A percentile compares a stretch with the other conserved stretches of the same genome.
phyloP scores from a whole-genome alignment of 1,140 invertebrate genomes.

The Drosophila ficusphila region DNA sequence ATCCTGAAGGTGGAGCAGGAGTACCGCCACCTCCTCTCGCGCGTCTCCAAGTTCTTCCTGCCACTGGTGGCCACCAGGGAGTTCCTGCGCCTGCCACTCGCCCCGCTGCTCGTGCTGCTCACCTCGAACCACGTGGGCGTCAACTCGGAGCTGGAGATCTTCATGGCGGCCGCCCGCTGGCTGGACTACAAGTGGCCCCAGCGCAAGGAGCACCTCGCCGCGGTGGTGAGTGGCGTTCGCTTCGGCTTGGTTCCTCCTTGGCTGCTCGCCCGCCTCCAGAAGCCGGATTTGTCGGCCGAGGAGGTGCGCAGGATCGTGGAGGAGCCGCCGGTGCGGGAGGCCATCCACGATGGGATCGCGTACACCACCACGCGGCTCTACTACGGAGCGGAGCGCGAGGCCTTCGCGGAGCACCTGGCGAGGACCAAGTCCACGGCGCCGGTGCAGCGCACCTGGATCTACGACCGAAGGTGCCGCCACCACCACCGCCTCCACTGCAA shows the following conservation, averaged over 20 bases:
- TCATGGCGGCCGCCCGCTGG: constrained; percentile 63
- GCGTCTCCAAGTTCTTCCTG: constrained; percentile 48
- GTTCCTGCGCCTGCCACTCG: constrained; percentile 38
- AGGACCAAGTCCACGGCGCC: constrained; percentile 23
- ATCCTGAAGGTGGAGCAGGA: constrained; percentile 27
- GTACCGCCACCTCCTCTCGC: constrained; percentile 7
- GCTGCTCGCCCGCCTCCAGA: constrained; percentile 40
- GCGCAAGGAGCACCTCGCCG: constrained; percentile 1
- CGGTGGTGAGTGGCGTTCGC: constrained; percentile 26
- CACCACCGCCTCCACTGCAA: constrained; percentile 63
- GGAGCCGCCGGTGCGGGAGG: constrained; percentile 28
- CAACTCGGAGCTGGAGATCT: constrained; percentile 57
- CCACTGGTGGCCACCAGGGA: constrained; percentile 53
- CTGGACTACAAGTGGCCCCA: constrained; percentile 52
- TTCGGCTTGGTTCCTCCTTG: constrained; percentile 58
- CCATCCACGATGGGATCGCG: constrained; percentile 56
- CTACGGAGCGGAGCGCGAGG: constrained; percentile 46
- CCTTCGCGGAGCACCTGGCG: constrained; percentile 29
- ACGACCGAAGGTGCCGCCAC: constrained; percentile 46
- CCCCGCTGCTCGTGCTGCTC: constrained; percentile 28
- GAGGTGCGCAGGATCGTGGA: constrained; percentile 26
- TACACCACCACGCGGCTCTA: constrained; percentile 55
- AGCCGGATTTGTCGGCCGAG: background rate
- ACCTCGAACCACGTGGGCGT: constrained; percentile 39
- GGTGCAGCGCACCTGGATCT: constrained; percentile 50